Base-by-base conservation (phyloP, 2,888 invertebrate species). In the Nomada ferruginata region DNA sequence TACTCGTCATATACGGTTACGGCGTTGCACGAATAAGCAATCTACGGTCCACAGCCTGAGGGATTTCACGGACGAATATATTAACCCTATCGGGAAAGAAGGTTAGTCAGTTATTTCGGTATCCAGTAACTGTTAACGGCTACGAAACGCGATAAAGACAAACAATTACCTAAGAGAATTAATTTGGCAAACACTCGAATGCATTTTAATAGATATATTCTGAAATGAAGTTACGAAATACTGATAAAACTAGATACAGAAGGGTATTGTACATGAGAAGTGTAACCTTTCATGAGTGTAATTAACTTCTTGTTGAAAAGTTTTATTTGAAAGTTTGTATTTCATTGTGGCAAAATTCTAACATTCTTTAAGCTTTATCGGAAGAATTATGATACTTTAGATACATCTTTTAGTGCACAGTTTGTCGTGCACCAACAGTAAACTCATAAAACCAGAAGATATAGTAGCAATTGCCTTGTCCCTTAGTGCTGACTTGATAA, bases 11-110 rank as follows among this genome's bases (percentile, higher is more conserved):
- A 65, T 53, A 76, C 57, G 64, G 36, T 69, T 52, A 68, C 68
- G 11, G 26, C 29, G 36, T 26, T 36, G 70, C 53, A 65, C 60
- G 76, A 73, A 77, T 73, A 72, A 81, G 87, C 87, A 91, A 90
- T 89, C 85, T 88, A 86, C 86, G 77, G 85, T 87, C 86, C 70
- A 76, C 85, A 83, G 79, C 88, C 85, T 60, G 78, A 70, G 89
- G 89, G 86, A 69, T 79, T 63, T 71, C 80, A 69, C 74, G 79
- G 77, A 87, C 85, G 84, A 90, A 90, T 91, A 91, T 91, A 89
- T 91, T 91, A 90, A 91, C 90, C 85, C 71, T 65, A 70, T 78
- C 76, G 86, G 82, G 82, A 88, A 90, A 89, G 90, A 90, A 89
- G 88, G 85, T 87, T 71, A 69, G 86, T 86, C 82, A 89, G 87